Base-by-base conservation (phyloP, 2,797 vertebrate species). In the Rhyacichthys aspro region DNA sequence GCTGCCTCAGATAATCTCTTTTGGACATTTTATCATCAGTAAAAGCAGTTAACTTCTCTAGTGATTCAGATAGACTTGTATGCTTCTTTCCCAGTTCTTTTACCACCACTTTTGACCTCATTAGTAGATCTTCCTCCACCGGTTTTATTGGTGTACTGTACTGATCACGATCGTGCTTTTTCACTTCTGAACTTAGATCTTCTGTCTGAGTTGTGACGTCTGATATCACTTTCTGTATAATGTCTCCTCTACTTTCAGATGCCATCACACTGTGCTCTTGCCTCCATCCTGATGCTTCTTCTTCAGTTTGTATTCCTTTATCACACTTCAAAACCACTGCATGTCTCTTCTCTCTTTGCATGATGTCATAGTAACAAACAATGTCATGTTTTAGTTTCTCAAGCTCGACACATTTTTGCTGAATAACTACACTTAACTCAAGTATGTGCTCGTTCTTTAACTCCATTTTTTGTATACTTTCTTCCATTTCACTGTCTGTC, bases 1-100 rank as follows among this genome's bases (percentile, higher is more conserved):
- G 69, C 39, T 55, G 76, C 44, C 56, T 43, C 43, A 88, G 59
- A 37, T 3, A 15, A 14, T 84, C 47, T 50, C 12, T 53, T 53
- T 70, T 74, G 46, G 55, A 65, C 0, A 34, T 17, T 8, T 46
- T 52, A 2, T 43, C 7, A 6, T 57, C 37, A 17, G 11, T 42
- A 0, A 15, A 37, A 17, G 49, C 4, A 7, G 34, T 7, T 17
- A 52, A 7, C 6, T 38, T 38, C 48, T 2, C 1, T 1, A 11
- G 5, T 0, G 12, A 32, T 1, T 18, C 5, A 0, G 7, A 10
- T 0, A 11, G 2, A 1, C 1, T 11, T 48, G 1, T 1, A 47
- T 9, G 0, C 1, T 23, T 36, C 5, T 5, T 2, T 55, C 46
- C 50, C 3, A 11, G 8, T 14, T 53, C 1, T 28, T 55, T 18